Percentiles rank a stretch among this genome's conserved stretches.
These are phyloP conservation scores for Branchipolynoe longqiensis DNA, from an alignment of 2,888 invertebrate genomes.

Conservation along the genomic window DNA sequence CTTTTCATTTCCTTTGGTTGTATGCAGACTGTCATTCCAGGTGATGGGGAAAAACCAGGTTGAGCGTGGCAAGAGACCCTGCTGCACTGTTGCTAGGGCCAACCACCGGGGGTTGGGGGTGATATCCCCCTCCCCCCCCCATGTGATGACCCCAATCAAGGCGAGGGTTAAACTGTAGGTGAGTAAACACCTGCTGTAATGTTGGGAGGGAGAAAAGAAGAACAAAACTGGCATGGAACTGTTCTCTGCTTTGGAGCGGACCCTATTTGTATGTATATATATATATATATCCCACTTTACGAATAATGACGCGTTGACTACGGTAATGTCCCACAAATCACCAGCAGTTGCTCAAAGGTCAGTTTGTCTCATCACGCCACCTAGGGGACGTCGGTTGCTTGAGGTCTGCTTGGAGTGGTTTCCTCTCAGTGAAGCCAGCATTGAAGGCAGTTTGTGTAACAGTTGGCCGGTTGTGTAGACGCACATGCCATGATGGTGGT, in stretches of 20 bases:
- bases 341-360: constrained; percentile 44
- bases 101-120: neutral
- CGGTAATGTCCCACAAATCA: constrained; percentile 3
- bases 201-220: too few species aligned
- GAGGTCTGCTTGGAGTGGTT: neutral
- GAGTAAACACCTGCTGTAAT: constrained; percentile 33
- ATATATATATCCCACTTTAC: neutral
- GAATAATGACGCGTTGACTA: constrained; percentile 1
- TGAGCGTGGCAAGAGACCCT: too few species aligned
- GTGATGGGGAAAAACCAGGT: too few species aligned
- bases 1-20: constrained; percentile 10
- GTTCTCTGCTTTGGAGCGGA: neutral
- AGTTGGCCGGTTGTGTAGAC: constrained; percentile 8
- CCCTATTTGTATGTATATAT: constrained; percentile 40
- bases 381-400: neutral
- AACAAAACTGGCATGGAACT: too few species aligned
- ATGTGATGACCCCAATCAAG: neutral
- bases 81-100: too few species aligned
- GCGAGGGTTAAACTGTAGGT: neutral
- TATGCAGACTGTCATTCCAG: neutral
- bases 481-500: constrained; percentile 2
- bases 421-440: neutral
- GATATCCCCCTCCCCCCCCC: neutral
- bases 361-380: constrained; percentile 4
- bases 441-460: constrained; percentile 1